A percentile compares a stretch with the other conserved stretches of the same genome.
phyloP scores from a whole-genome alignment of 2,888 invertebrate species.

The Drosophila peninsularis region DNA sequence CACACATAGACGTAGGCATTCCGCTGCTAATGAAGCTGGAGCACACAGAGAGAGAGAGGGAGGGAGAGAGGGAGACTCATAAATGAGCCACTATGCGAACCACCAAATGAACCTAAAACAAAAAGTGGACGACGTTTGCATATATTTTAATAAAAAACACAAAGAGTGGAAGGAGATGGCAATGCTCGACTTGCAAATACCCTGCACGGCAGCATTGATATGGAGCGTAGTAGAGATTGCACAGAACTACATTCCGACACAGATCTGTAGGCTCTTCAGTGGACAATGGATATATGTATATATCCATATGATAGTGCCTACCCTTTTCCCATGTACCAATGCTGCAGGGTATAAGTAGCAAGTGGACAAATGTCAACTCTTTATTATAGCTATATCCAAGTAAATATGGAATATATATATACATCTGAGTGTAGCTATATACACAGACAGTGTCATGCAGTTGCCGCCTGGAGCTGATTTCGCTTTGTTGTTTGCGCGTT shows the following conservation, averaged over 20 bases:
- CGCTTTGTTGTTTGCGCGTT: constrained; percentile 23
- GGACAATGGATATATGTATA: background rate
- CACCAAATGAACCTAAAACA: constrained; percentile 7
- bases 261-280: background rate
- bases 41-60: too few relatives aligned
- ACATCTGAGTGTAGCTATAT: too few relatives aligned
- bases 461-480: constrained; percentile 16
- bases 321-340: background rate
- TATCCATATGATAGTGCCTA: background rate
- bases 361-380: constrained; percentile 59
- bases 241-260: background rate
- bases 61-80: background rate
- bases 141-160: constrained; percentile 20
- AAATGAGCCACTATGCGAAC: constrained; percentile 9
- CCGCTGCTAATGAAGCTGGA: constrained; percentile 59
- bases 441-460: constrained; percentile 4
- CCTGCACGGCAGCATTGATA: background rate
- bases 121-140: constrained; percentile 7
- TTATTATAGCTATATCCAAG: background rate
- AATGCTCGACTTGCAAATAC: background rate
- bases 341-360: background rate
- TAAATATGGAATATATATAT: background rate
- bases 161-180: too few relatives aligned
- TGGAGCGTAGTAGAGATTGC: background rate
- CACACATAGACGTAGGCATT: constrained; percentile 34